These are phyloP conservation scores for Geodia barretti DNA, from an alignment of 37 sponge, comb jelly and placozoan species.

Conservation along the genomic window DNA sequence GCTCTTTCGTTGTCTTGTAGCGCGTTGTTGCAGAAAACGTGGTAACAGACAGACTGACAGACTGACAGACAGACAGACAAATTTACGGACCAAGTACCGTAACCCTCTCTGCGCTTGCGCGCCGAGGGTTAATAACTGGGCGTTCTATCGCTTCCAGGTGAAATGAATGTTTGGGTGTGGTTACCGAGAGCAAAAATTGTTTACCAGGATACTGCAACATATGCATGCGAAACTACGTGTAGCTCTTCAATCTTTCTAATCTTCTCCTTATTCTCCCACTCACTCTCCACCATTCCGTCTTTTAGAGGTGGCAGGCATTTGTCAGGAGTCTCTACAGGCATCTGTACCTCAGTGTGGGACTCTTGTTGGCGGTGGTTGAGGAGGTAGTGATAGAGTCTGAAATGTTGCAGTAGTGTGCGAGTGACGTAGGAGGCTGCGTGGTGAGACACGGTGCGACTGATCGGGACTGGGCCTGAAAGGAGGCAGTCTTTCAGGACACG, in stretches of 20 bases:
- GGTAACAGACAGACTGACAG: no score
- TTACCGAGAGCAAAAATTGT: no score
- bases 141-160: no score
- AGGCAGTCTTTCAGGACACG: background rate
- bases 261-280: conserved; percentile 12
- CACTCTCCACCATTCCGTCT: background rate
- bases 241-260: background rate
- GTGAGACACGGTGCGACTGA: background rate
- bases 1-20: no score
- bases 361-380: background rate
- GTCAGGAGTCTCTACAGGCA: background rate
- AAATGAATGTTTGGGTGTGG: no score
- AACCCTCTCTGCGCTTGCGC: no score
- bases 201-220: no score
- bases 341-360: background rate
- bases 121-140: no score
- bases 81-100: no score
- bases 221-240: no score
- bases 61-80: no score
- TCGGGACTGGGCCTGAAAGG: background rate
- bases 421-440: background rate
- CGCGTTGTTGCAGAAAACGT: no score
- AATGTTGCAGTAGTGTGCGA: background rate
- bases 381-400: background rate
- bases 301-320: background rate